phyloP scores from a whole-genome alignment of 2,888 invertebrate genomes.

The Trilocha varians region DNA sequence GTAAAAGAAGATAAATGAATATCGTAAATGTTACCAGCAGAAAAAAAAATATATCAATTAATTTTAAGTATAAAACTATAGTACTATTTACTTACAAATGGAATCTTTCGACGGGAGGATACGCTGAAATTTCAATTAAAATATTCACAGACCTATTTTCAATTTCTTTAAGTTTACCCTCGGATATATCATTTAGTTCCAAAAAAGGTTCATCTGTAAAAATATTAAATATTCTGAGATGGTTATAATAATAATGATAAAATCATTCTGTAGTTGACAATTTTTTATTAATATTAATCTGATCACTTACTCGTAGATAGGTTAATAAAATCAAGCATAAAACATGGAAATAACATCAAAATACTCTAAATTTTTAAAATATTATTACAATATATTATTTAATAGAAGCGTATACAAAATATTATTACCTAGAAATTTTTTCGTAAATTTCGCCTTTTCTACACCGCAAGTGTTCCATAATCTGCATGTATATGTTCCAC shows the following conservation, averaged over 20 bases:
- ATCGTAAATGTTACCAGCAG: not conserved
- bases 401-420: not conserved
- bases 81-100: conserved; percentile 30
- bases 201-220: conserved; percentile 28
- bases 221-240: conserved; percentile 1
- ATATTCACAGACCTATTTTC: not conserved
- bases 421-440: conserved; percentile 30
- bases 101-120: conserved; percentile 26
- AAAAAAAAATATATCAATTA: not conserved
- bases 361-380: no score
- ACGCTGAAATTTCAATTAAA: conserved; percentile 17
- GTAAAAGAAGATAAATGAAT: not conserved
- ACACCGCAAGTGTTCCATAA: conserved; percentile 25
- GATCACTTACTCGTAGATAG: no score
- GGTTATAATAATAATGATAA: not conserved
- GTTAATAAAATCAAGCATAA: no score
- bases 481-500: conserved; percentile 37
- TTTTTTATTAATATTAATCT: no score
- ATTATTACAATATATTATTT: no score
- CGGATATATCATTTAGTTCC: conserved; percentile 8
- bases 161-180: not conserved
- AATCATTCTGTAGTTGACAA: not conserved
- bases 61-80: conserved; percentile 1
- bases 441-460: conserved; percentile 11
- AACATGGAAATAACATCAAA: no score